These are phyloP conservation scores for Slavum lentiscoides DNA, from an alignment of 2,888 invertebrate genomes.

Conservation along the genomic window DNA sequence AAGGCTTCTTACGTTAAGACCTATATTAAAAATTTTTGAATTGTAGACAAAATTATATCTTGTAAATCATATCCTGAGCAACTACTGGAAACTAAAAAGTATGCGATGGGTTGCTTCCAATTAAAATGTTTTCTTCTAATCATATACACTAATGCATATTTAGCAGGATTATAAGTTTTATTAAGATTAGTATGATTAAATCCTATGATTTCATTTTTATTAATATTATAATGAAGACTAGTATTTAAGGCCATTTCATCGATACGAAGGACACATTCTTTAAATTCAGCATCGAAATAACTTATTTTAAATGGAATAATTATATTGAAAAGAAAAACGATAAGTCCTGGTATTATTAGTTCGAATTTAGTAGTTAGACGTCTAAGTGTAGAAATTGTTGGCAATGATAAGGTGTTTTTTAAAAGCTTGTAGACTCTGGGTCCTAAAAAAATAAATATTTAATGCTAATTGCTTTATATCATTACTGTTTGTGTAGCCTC, in stretches of 20 bases:
- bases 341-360: slow-evolving; percentile 1
- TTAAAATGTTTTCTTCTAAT: background rate
- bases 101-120: slow-evolving; percentile 23
- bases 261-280: background rate
- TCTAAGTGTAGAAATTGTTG: background rate
- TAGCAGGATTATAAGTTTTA: slow-evolving; percentile 5
- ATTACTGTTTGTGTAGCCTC: too few relatives aligned
- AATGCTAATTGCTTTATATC: background rate
- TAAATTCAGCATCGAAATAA: background rate
- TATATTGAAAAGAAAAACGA: slow-evolving; percentile 11
- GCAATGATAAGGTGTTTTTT: background rate
- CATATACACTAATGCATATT: slow-evolving; percentile 9
- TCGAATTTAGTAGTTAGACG: background rate
- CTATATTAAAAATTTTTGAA: background rate
- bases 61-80: background rate
- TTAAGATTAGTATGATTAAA: too few relatives aligned
- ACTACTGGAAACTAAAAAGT: background rate
- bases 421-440: slow-evolving; percentile 14
- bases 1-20: background rate
- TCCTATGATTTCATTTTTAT: background rate
- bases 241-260: slow-evolving; percentile 16
- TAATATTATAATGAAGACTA: background rate
- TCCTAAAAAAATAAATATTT: slow-evolving; percentile 4
- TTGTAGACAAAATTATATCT: background rate
- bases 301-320: background rate